Evolutionary conservation across 2,113 vertebrate species (phyloP), one percentile per base, ranked within the genome.

Genomic region (Symphodus melops): DNA sequence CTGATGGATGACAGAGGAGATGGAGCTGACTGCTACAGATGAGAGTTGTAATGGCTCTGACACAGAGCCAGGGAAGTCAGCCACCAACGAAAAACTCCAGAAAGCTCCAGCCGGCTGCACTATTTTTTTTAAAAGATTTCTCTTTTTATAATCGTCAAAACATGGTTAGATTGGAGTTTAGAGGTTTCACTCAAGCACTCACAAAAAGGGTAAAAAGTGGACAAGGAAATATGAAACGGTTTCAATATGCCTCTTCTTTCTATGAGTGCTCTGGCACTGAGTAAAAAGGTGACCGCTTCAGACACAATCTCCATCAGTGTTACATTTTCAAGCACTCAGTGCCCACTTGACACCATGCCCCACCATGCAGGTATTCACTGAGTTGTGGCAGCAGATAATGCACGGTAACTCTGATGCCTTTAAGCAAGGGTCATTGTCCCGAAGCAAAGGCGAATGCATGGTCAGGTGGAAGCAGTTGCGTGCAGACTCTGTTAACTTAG

Each of bases 11-110:
- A 79, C 69, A 60, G 59, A 72, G 61, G 37, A 79, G 79, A 84
- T 65, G 76, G 73, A 71, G 82, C 69, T 67, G 86, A 88, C 80
- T 46, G 87, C 88, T 84, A 88, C 79, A 82, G 79, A 90, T 89
- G 82, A 83, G 86, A 69, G 46, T 41, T 51, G 58, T 54, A 88
- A 88, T 76, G 83, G 74, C 41, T 86, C 17, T 75, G 83, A 86
- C 85, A 56, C 57, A 52, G 42, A 78, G 42, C 33, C 7, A 2
- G 5, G 37, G 48, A 68, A n/a, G 21, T 58, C 72, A 56, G 39
- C 11, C 72, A 56, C 28, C 54, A 51, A 51, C 61, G 42, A 60
- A 69, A 69, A 54, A 13, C 41, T 11, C 39, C 42, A 44, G 14
- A 21, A 25, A 25, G 25, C 9, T 52, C 61, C 42, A 12, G 7